Evolutionary conservation across 2,797 vertebrate genomes (phyloP), one percentile per base, ranked within the genome.

Genomic region (Sebastes elongatus): DNA sequence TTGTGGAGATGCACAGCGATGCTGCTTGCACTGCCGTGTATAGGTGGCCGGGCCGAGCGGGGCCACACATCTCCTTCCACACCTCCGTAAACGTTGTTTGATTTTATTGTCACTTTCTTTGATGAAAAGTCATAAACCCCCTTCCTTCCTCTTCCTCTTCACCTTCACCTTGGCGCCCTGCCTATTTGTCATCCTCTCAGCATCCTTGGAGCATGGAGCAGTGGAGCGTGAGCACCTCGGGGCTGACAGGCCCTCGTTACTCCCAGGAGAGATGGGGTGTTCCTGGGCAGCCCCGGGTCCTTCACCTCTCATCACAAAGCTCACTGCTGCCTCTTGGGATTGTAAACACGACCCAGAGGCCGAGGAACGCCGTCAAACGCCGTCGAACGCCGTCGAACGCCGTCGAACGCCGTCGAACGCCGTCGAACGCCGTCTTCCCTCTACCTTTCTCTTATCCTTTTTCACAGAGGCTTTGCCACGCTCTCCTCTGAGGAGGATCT

Each of bases 381-480:
- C 32, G 0, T 33, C 32, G 33, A 35, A 35, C 33, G 33, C 33
- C 33, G 33, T 35, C 33, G 23, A 55, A 20, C 27, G 61, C 6
- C 2, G 53, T 76, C 71, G 2, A 33, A 32, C 30, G 30, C 30
- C 32, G 0, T 33, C 32, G 33, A 35, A 35, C 33, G 33, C 33
- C 33, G 33, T 35, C 33, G 23, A 55, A 20, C 27, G 61, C 6
- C 2, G 53, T 76, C 71, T 65, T 69, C 46, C 55, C 71, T 53
- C 42, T 11, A 61, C 25, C 16, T 25, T 66, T 60, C 13, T 60
- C 8, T 62, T 7, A 53, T 76, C 13, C 86, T 92, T 92, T 92
- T 86, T 93, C 89, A 93, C 90, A 93, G 91, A 93, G 89, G 89
- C 88, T 88, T 81, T 92, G 86, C 80, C 78, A 5, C 1, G 3